Evolutionary conservation across 2,797 vertebrate species (phyloP), one percentile per base, ranked within the genome.

Genomic region (Gallinago stenura): DNA sequence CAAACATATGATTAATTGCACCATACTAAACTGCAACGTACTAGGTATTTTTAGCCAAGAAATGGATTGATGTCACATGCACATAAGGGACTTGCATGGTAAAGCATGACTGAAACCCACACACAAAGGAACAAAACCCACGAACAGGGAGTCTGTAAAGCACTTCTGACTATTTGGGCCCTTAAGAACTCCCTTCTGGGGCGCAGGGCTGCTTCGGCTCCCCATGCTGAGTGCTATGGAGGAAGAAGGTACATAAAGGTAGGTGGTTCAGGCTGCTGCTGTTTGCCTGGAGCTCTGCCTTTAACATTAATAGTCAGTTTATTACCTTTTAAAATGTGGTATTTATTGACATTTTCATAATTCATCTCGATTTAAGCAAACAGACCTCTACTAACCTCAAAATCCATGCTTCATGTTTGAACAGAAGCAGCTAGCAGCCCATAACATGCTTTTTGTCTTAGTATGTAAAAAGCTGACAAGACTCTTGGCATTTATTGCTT

Each of bases 261-360:
- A 77, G 37, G 57, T 64, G 73, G 43, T 57, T 91, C 87, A 50
- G 45, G 48, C 83, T 86, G 69, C 70, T 72, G 25, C 48, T 46
- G 33, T 73, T 62, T 84, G 80, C 54, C 76, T 64, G 30, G 54
- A 76, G 41, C 43, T 90, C 66, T 82, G 56, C 70, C 73, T 93
- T 77, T 17, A n/a, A 56, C 11, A 39, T 62, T 91, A 89, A 89
- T 8, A 88, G 35, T 50, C 81, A 66, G 17, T 89, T 87, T 85
- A 92, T 60, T 80, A 73, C 53, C 72, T 80, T 91, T 90, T 80
- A 87, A 93, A 85, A 80, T 3, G 5, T 9, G 62, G 60, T 45
- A 76, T 82, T 95, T 96, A 93, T 70, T 93, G 80, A 91, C 54
- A 69, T 94, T 85, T 95, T 81, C 56, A 66, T 48, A 86, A 87